Conservation (phyloP, 2,797 vertebrate genomes). For the Phataginus tricuspis region DNA sequence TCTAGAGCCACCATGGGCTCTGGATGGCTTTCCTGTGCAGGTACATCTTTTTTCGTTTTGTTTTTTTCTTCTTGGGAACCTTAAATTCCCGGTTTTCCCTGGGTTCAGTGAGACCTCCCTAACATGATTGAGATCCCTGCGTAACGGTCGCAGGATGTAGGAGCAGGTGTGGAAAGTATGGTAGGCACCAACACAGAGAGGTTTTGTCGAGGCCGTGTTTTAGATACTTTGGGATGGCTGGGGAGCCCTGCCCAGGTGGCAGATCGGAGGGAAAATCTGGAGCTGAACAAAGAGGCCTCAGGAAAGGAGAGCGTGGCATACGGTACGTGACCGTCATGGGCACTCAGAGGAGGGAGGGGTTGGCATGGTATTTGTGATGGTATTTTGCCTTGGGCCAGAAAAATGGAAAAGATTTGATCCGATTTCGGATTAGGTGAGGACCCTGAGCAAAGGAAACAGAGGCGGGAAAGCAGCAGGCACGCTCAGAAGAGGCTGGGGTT, state of each 20-base stretch:
- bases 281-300: neutral
- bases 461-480: neutral
- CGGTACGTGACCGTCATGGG: neutral
- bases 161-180: neutral
- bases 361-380: neutral
- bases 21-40: neutral
- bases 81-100: neutral
- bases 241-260: neutral
- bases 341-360: neutral
- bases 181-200: neutral
- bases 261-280: neutral
- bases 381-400: constrained; percentile 23
- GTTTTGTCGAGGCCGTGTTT: neutral
- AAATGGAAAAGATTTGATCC: neutral
- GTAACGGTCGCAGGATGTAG: neutral
- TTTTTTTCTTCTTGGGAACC: neutral
- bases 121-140: neutral
- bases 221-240: neutral
- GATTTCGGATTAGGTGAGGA: neutral
- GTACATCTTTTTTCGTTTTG: neutral
- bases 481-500: neutral
- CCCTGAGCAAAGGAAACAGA: neutral
- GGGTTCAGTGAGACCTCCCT: neutral
- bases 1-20: neutral
- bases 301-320: neutral